Conservation (phyloP, 2,888 invertebrate genomes). For the Drosophila falleni region DNA sequence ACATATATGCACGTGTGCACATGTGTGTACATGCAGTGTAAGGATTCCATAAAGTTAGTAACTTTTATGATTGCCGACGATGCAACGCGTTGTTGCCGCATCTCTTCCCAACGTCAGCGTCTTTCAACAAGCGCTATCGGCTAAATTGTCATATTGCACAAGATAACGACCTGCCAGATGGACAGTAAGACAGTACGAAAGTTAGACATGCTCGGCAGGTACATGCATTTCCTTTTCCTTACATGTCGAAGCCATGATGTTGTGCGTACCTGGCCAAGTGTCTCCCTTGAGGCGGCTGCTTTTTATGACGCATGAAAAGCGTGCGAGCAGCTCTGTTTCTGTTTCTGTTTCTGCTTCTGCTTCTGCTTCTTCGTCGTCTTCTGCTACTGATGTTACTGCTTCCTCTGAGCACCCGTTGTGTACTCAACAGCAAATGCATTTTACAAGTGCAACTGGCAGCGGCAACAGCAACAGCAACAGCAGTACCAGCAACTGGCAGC, state of each 20-base stretch:
- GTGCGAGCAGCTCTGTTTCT: slow-evolving; percentile 16
- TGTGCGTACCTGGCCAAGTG: slow-evolving; percentile 38
- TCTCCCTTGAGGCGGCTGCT: slow-evolving; percentile 36
- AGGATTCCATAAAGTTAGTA: slow-evolving; percentile 55
- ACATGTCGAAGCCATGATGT: slow-evolving; percentile 54
- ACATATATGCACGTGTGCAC: slow-evolving; percentile 1
- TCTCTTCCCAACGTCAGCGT: slow-evolving; percentile 3
- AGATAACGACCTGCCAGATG: slow-evolving; percentile 67
- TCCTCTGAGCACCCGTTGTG: slow-evolving; percentile 40
- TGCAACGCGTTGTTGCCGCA: slow-evolving; percentile 10
- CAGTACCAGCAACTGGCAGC: slow-evolving; percentile 33
- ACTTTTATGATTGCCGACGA: slow-evolving; percentile 57
- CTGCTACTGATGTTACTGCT: slow-evolving; percentile 11
- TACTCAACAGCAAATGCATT: slow-evolving; percentile 65
- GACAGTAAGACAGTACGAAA: slow-evolving; percentile 43
- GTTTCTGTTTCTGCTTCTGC: neutral
- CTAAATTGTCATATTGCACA: slow-evolving; percentile 73
- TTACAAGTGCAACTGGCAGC: slow-evolving; percentile 42
- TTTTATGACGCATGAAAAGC: slow-evolving; percentile 48
- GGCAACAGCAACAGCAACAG: slow-evolving; percentile 6
- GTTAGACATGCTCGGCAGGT: slow-evolving; percentile 18
- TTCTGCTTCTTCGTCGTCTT: no score
- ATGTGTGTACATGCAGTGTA: neutral
- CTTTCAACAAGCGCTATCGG: slow-evolving; percentile 44
- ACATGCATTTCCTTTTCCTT: slow-evolving; percentile 55